phyloP scores from a whole-genome alignment of 1,140 invertebrate species.

The Sarcophaga bullata region DNA sequence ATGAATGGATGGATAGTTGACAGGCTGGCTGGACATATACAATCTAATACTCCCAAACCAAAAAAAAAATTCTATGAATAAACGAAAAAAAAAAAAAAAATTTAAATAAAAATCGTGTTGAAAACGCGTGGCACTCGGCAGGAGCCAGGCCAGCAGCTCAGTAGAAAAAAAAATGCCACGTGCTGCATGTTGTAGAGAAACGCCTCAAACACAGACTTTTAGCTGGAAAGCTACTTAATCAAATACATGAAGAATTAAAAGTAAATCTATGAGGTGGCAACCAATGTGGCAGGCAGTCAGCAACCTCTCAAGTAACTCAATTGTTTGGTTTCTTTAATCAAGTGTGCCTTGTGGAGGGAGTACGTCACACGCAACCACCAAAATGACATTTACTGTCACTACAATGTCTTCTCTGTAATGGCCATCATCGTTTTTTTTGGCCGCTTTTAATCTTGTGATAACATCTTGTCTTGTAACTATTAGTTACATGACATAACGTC shows the following conservation, averaged over 20 bases:
- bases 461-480: slow-evolving; percentile 39
- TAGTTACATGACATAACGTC: slow-evolving; percentile 27
- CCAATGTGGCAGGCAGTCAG: not conserved
- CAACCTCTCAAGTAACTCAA: slow-evolving; percentile 16
- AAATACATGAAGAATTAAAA: not conserved
- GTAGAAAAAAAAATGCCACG: not conserved
- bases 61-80: not conserved
- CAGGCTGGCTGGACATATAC: not conserved
- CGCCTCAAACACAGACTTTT: slow-evolving; percentile 9
- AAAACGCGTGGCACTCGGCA: slow-evolving; percentile 23
- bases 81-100: not conserved
- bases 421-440: not conserved
- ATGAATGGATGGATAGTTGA: slow-evolving; percentile 12
- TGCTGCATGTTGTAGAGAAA: not conserved
- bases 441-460: slow-evolving; percentile 22
- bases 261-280: not conserved
- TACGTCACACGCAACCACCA: not conserved
- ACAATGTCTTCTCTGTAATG: slow-evolving; percentile 6
- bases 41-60: not conserved
- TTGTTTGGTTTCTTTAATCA: slow-evolving; percentile 2
- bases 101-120: slow-evolving; percentile 33
- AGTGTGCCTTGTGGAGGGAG: not conserved
- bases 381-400: slow-evolving; percentile 31
- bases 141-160: slow-evolving; percentile 5
- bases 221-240: slow-evolving; percentile 11